Evolutionary conservation across 2,113 vertebrate genomes (phyloP).

Genomic region (Narcine bancroftii): DNA sequence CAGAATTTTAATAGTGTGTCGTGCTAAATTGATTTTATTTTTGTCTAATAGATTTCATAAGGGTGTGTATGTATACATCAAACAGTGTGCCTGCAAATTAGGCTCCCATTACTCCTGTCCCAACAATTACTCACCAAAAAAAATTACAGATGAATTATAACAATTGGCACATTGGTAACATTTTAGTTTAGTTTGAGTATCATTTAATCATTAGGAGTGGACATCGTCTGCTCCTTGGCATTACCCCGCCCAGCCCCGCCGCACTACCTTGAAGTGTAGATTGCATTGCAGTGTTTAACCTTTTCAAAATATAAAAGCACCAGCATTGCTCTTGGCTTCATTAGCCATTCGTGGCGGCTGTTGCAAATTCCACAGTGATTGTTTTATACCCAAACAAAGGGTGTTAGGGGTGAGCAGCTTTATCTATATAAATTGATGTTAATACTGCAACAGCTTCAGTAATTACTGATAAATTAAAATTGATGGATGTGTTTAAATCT

Average conservation of each 20-base stretch:
- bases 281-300: slow-evolving; percentile 5
- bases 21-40: slow-evolving; percentile 15
- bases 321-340: background rate
- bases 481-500: background rate
- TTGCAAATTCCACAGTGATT: background rate
- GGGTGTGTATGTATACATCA: slow-evolving; percentile 18
- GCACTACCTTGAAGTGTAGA: background rate
- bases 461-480: background rate
- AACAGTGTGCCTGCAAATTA: slow-evolving; percentile 27
- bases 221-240: background rate
- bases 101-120: background rate
- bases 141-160: background rate
- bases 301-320: slow-evolving; percentile 17
- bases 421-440: background rate
- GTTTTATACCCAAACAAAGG: background rate
- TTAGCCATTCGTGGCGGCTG: background rate
- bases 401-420: background rate
- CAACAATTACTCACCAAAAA: background rate
- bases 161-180: background rate
- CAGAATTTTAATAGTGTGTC: slow-evolving; percentile 11
- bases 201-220: background rate
- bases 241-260: background rate
- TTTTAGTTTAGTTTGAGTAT: background rate
- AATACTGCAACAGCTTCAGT: slow-evolving; percentile 8
- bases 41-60: background rate